Percentiles rank a stretch among this genome's conserved stretches.
phyloP scores from a whole-genome alignment of 2,797 vertebrate species.

The Buceros bicornis region DNA sequence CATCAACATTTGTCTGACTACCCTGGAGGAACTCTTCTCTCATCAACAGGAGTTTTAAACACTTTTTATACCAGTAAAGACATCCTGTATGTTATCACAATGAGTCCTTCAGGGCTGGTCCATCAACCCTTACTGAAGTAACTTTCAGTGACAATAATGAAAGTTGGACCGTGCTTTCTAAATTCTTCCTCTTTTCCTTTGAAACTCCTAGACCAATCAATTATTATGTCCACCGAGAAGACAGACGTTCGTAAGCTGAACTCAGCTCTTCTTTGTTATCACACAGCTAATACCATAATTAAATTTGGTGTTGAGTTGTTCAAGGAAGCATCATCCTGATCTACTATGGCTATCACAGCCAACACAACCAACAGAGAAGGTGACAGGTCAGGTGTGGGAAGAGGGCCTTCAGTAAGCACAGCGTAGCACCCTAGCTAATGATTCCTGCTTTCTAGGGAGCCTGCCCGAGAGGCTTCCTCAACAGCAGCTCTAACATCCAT shows the following conservation, averaged over 20 bases:
- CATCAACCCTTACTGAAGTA: background rate
- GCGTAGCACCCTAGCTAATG: background rate
- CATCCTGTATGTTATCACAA: background rate
- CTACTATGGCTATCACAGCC: accelerated
- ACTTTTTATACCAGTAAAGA: background rate
- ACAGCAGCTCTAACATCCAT: background rate
- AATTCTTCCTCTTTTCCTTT: background rate
- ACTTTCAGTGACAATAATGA: background rate
- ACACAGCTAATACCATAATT: background rate
- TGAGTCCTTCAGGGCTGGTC: background rate
- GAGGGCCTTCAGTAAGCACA: background rate
- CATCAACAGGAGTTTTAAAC: background rate
- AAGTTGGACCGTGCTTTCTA: background rate
- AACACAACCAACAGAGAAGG: background rate
- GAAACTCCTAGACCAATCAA: background rate
- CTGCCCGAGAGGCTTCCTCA: background rate
- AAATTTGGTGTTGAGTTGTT: background rate
- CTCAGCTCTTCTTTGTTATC: background rate
- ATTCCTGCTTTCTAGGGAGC: background rate
- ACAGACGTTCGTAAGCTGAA: background rate
- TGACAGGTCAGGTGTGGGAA: background rate
- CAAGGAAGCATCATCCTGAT: background rate
- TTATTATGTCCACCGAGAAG: background rate
- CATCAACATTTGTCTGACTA: background rate
- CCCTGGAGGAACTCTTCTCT: background rate